phyloP scores from a whole-genome alignment of 1,140 invertebrate species.

The Formica exsecta region DNA sequence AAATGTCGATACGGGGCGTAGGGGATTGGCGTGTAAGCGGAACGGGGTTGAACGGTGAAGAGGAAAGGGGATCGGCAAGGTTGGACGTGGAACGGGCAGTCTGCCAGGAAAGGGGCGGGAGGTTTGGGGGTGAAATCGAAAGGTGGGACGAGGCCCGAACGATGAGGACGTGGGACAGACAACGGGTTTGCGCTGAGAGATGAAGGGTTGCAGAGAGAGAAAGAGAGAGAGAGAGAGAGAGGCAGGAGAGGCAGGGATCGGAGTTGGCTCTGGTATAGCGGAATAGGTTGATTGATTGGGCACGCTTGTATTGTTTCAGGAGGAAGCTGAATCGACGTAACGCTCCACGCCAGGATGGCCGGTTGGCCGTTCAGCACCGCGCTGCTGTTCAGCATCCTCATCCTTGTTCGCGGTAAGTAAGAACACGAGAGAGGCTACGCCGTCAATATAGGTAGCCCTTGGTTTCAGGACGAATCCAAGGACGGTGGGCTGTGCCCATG shows the following conservation, averaged over 20 bases:
- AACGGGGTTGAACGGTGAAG: slow-evolving; percentile 22
- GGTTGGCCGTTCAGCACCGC: slow-evolving; percentile 83
- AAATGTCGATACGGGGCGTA: slow-evolving; percentile 72
- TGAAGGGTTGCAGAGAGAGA: slow-evolving; percentile 13
- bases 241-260: slow-evolving; percentile 40
- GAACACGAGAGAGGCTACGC: slow-evolving; percentile 57
- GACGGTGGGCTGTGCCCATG: not conserved
- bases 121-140: slow-evolving; percentile 53
- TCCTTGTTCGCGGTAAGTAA: slow-evolving; percentile 85
- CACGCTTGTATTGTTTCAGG: slow-evolving; percentile 82
- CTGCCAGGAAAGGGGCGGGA: slow-evolving; percentile 70
- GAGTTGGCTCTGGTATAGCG: slow-evolving; percentile 56
- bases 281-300: slow-evolving; percentile 81
- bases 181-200: slow-evolving; percentile 50
- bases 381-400: slow-evolving; percentile 84
- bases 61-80: slow-evolving; percentile 16
- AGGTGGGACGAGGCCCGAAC: slow-evolving; percentile 69
- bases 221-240: slow-evolving; percentile 10
- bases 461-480: not conserved
- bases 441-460: not conserved
- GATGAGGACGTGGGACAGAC: slow-evolving; percentile 34
- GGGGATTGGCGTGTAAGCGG: slow-evolving; percentile 44
- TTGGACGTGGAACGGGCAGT: slow-evolving; percentile 69
- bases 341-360: slow-evolving; percentile 86
- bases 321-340: slow-evolving; percentile 87